A percentile compares a stretch with the other conserved stretches of the same genome.
Evolutionary conservation across 2,113 vertebrate species (phyloP).

Genomic region (Corydoras sp.): DNA sequence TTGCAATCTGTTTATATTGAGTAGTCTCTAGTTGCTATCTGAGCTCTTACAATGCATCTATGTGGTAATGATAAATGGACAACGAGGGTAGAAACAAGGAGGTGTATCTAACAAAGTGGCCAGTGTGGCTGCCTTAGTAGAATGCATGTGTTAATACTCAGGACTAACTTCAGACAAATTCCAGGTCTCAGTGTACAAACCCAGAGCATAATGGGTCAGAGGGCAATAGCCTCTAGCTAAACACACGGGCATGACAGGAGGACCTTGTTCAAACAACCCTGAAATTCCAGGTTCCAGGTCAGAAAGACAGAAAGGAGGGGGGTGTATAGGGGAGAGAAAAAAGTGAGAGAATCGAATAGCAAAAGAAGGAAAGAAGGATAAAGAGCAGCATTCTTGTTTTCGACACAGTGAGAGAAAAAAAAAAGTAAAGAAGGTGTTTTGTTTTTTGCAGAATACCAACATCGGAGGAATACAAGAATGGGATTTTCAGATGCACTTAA

Average conservation of each 20-base stretch:
- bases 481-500: too few relatives aligned
- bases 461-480: too few relatives aligned
- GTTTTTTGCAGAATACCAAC: too few relatives aligned
- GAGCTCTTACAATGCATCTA: background rate
- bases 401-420: too few relatives aligned
- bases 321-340: background rate
- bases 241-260: slow-evolving; percentile 69
- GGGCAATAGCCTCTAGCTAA: slow-evolving; percentile 71
- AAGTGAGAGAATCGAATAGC: background rate
- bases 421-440: too few relatives aligned
- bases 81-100: too few relatives aligned
- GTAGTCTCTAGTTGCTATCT: too few relatives aligned
- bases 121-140: background rate
- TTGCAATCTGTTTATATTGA: too few relatives aligned
- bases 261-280: slow-evolving; percentile 74
- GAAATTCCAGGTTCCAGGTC: slow-evolving; percentile 68
- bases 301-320: slow-evolving; percentile 45
- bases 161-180: slow-evolving; percentile 54
- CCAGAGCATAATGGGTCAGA: slow-evolving; percentile 67
- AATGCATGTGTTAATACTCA: slow-evolving; percentile 32
- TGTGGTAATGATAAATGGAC: too few relatives aligned
- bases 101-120: too few relatives aligned
- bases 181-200: slow-evolving; percentile 60
- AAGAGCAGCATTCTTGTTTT: too few relatives aligned
- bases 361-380: background rate